Evolutionary conservation across 1,140 invertebrate species (phyloP).

Genomic region (Drosophila ananassae): DNA sequence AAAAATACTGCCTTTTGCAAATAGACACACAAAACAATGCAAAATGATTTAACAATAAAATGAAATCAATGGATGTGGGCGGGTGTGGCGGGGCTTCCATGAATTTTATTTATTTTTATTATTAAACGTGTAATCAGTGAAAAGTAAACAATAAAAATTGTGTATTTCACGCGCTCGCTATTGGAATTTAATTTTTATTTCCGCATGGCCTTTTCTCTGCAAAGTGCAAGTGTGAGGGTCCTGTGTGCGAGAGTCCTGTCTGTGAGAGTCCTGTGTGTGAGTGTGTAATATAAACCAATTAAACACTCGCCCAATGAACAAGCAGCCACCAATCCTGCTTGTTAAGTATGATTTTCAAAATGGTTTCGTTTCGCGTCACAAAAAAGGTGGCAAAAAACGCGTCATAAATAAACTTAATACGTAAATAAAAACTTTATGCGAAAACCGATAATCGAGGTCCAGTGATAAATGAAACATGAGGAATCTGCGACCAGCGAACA

Average conservation of each 20-base stretch:
- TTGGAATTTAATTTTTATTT: slow-evolving; percentile 42
- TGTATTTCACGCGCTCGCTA: slow-evolving; percentile 43
- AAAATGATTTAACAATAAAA: slow-evolving; percentile 60
- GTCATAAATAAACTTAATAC: slow-evolving; percentile 54
- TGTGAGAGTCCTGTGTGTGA: slow-evolving; percentile 17
- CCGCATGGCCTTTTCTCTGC: neutral
- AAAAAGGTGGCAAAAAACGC: slow-evolving; percentile 25
- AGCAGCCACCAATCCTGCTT: slow-evolving; percentile 21
- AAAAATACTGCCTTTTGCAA: slow-evolving; percentile 43
- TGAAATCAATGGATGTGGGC: slow-evolving; percentile 37
- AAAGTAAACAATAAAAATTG: slow-evolving; percentile 64
- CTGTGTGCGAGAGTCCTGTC: neutral
- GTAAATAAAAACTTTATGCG: slow-evolving; percentile 37
- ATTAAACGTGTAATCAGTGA: slow-evolving; percentile 72
- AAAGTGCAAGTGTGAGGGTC: neutral
- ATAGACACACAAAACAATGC: slow-evolving; percentile 19
- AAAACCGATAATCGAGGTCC: slow-evolving; percentile 38
- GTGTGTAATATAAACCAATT: slow-evolving; percentile 71
- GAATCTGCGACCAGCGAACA: too few relatives aligned
- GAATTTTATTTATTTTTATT: slow-evolving; percentile 67
- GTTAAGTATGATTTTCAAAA: slow-evolving; percentile 62
- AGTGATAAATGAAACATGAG: slow-evolving; percentile 38
- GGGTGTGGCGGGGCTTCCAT: neutral
- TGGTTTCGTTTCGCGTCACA: slow-evolving; percentile 33
- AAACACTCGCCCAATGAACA: slow-evolving; percentile 64